A percentile compares a stretch with the other conserved stretches of the same genome.
Conservation (phyloP, 2,797 vertebrate species). For the Etheostoma nigrum region DNA sequence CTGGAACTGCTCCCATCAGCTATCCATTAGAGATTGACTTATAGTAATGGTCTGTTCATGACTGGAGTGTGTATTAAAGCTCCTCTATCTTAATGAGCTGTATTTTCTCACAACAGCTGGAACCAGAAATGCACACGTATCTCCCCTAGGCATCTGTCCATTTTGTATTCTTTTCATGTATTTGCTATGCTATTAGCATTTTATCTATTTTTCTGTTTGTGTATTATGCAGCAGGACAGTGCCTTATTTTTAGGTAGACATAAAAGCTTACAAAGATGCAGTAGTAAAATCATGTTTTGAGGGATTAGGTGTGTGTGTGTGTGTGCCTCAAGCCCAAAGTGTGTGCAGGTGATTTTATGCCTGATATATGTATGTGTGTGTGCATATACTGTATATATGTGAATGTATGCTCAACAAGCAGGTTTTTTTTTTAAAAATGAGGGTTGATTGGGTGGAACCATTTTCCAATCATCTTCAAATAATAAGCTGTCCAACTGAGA, state of each 20-base stretch:
- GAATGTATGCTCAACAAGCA: slow-evolving; percentile 19
- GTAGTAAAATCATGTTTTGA: slow-evolving; percentile 36
- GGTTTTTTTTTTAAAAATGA: slow-evolving; percentile 28
- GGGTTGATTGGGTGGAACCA: slow-evolving; percentile 47
- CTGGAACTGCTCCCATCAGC: slow-evolving; percentile 20
- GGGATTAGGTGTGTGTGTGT: slow-evolving; percentile 10
- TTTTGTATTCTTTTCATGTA: not conserved
- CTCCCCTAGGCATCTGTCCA: not conserved
- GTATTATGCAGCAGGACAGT: not conserved
- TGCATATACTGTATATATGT: no score
- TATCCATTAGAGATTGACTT: slow-evolving; percentile 19
- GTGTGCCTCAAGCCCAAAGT: slow-evolving; percentile 18
- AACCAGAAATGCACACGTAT: slow-evolving; percentile 13
- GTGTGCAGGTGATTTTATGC: slow-evolving; percentile 41
- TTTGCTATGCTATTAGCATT: slow-evolving; percentile 14
- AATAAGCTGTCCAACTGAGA: slow-evolving; percentile 53
- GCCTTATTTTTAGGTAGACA: slow-evolving; percentile 18
- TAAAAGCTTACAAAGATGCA: slow-evolving; percentile 26
- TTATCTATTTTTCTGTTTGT: not conserved
- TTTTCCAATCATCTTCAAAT: slow-evolving; percentile 59
- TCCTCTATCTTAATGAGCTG: slow-evolving; percentile 20
- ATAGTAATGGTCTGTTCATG: slow-evolving; percentile 26
- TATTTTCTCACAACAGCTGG: slow-evolving; percentile 18
- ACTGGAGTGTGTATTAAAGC: slow-evolving; percentile 20
- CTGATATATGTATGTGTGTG: no score